These are phyloP conservation scores for Lithobates sylvaticus DNA, from an alignment of 2,797 vertebrate genomes.

Conservation along the genomic window DNA sequence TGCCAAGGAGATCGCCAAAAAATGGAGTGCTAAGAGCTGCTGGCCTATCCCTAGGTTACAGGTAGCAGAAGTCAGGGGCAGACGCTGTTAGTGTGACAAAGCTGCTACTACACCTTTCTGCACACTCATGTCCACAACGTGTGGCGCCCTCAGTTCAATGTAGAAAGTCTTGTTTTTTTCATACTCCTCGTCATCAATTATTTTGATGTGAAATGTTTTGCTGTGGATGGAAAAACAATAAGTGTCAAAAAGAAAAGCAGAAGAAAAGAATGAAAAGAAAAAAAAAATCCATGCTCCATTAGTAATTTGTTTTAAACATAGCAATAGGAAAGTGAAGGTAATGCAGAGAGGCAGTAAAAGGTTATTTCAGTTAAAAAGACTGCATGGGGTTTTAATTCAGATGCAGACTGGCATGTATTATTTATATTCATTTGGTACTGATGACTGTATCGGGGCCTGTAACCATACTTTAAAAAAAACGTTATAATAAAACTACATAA, in stretches of 20 bases:
- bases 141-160: conserved; percentile 84
- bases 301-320: conserved; percentile 10
- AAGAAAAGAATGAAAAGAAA: conserved; percentile 59
- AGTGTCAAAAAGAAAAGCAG: conserved; percentile 76
- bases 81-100: conserved; percentile 75
- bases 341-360: neutral
- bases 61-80: conserved; percentile 36
- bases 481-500: too few relatives aligned
- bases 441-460: neutral
- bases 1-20: neutral
- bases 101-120: conserved; percentile 95
- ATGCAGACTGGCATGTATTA: neutral
- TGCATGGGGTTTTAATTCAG: conserved; percentile 4
- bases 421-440: too few relatives aligned
- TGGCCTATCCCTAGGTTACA: conserved; percentile 12
- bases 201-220: conserved; percentile 85
- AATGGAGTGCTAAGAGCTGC: conserved; percentile 9
- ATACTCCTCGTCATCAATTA: conserved; percentile 88
- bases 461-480: too few relatives aligned
- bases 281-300: conserved; percentile 17
- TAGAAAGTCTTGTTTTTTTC: conserved; percentile 86
- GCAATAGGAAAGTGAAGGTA: conserved; percentile 19
- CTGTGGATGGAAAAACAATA: conserved; percentile 84
- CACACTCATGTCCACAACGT: conserved; percentile 98
- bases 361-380: conserved; percentile 12